These are phyloP conservation scores for Pseudonaja textilis DNA, from an alignment of 2,113 vertebrate species.

Conservation along the genomic window DNA sequence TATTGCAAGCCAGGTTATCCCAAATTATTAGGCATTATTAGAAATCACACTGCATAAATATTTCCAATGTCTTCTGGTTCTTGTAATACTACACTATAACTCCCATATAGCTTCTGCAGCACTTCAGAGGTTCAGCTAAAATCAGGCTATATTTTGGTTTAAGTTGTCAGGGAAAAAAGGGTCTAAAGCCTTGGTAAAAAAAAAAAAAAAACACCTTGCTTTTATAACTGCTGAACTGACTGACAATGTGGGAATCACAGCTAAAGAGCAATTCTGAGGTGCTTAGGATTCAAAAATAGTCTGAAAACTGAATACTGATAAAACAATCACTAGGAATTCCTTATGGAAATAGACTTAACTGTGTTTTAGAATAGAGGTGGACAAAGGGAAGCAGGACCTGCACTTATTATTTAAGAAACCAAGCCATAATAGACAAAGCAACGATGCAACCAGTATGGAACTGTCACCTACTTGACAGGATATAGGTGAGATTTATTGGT, in stretches of 20 bases:
- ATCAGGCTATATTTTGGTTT: neutral
- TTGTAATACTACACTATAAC: neutral
- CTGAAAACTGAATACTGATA: neutral
- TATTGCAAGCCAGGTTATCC: neutral
- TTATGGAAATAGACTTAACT: neutral
- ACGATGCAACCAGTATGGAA: neutral
- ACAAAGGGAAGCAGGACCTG: neutral
- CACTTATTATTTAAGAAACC: neutral
- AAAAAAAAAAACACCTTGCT: no score
- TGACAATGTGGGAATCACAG: neutral
- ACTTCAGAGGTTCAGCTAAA: neutral
- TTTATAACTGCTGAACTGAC: neutral
- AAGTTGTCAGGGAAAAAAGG: neutral
- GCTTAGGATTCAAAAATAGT: neutral
- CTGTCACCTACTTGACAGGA: neutral
- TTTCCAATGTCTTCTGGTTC: neutral
- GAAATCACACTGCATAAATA: neutral
- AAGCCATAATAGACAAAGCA: neutral
- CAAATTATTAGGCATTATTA: neutral
- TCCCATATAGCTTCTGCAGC: neutral
- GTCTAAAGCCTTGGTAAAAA: neutral
- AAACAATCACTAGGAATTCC: neutral
- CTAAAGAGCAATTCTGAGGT: neutral
- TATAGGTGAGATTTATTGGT: neutral
- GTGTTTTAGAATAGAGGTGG: neutral